A percentile compares a stretch with the other conserved stretches of the same genome.
These are phyloP conservation scores for Marisa cornuarietis DNA, from an alignment of 1,140 invertebrate species.

Conservation along the genomic window DNA sequence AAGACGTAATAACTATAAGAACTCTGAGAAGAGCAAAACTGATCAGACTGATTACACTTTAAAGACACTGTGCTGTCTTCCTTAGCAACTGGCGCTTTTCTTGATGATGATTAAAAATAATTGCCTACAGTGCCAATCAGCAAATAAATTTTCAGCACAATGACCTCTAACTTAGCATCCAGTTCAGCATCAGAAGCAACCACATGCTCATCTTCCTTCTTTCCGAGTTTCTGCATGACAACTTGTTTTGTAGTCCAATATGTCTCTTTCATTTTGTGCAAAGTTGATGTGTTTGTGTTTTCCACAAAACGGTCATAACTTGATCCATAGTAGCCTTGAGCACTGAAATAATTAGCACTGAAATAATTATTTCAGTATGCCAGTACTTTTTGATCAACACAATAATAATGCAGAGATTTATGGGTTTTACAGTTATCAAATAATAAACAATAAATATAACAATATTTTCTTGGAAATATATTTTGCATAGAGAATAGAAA, in stretches of 20 bases:
- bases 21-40: too few relatives aligned
- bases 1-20: too few relatives aligned
- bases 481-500: too few relatives aligned
- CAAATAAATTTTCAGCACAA: neutral
- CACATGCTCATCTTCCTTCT: conserved; percentile 98
- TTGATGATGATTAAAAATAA: neutral
- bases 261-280: conserved; percentile 90
- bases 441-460: too few relatives aligned
- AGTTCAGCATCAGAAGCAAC: conserved; percentile 95
- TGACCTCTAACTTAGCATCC: conserved; percentile 92
- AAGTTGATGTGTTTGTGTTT: conserved; percentile 69
- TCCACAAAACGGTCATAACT: conserved; percentile 64
- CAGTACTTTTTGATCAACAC: too few relatives aligned
- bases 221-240: conserved; percentile 91
- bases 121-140: neutral
- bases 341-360: conserved; percentile 37
- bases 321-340: conserved; percentile 58
- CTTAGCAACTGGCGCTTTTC: too few relatives aligned
- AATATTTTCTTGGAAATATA: too few relatives aligned
- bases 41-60: too few relatives aligned
- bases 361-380: neutral
- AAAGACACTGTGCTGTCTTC: too few relatives aligned
- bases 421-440: too few relatives aligned
- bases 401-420: too few relatives aligned
- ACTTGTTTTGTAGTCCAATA: conserved; percentile 99